Evolutionary conservation across 2,888 invertebrate species (phyloP), one percentile per base, ranked within the genome.

Genomic region (Synergus umbraculus): DNA sequence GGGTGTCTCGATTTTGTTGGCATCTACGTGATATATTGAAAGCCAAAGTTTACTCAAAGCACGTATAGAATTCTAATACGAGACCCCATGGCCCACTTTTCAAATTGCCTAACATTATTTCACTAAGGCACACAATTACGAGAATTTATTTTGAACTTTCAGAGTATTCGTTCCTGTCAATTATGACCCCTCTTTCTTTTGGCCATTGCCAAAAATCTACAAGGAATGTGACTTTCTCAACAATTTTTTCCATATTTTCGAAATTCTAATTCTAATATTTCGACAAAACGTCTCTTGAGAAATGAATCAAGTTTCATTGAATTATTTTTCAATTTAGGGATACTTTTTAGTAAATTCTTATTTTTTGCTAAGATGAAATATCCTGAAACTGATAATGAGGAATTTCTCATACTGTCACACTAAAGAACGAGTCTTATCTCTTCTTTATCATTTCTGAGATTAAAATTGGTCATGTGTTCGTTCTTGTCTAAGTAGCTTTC

Each of bases 11-110:
- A 78, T 77, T 83, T 86, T 82, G 86, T 87, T 85, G 84, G 85
- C 86, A 88, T 88, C 88, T 85, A 86, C 81, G 83, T 90, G 88
- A 90, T 89, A 88, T 89, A 88, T 88, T 79, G 29, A 63, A n/a
- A 15, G 73, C 3, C 43, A 49, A 54, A 12, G 49, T 73, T 73
- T 73, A 73, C 73, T 73, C 49, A 73, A 73, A 73, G 73, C 73
- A 73, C 73, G 73, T 73, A 69, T 46, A 60, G 60, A 37, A 73
- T 54, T 73, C 37, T 73, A 73, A 73, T 49, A 46, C 44, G 15
- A 69, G 22, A 5, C 44, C 18, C 18, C 9, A 49, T 46, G 46
- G 22, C 44, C 49, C 18, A 22, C 73, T 67, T 67, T 54, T 73
- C 73, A n/a, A 73, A 49, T 73, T 73, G 69, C 8, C 73, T 41